phyloP scores from a whole-genome alignment of 2,888 invertebrate genomes.

The Philopedon plagiatum region DNA sequence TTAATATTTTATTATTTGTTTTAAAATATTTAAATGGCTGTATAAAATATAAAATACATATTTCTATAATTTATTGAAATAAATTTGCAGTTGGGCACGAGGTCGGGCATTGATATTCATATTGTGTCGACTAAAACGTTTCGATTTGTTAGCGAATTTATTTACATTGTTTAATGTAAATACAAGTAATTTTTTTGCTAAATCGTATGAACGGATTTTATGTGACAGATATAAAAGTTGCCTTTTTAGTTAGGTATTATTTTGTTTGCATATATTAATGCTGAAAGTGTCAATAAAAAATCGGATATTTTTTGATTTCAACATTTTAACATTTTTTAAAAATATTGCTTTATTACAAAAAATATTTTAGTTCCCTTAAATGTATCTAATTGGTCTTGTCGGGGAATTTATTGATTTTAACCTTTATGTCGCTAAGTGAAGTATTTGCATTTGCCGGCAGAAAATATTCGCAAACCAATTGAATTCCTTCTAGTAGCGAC shows the following conservation, averaged over 20 bases:
- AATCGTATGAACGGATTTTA: conserved; percentile 1
- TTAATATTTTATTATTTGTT: conserved; percentile 9
- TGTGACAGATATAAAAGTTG: neutral
- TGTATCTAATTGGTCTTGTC: conserved; percentile 16
- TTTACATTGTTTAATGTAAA: conserved; percentile 18
- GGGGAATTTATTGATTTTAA: conserved; percentile 49
- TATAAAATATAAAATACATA: conserved; percentile 24
- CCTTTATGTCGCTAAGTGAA: conserved; percentile 44
- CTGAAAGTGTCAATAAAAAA: neutral
- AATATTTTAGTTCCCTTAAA: neutral
- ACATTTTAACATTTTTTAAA: too few species aligned
- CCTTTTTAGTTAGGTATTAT: neutral
- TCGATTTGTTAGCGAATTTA: conserved; percentile 28
- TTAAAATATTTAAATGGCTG: conserved; percentile 11
- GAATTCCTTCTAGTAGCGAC: conserved; percentile 46
- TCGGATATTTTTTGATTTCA: too few species aligned
- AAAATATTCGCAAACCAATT: conserved; percentile 53
- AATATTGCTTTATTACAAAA: too few species aligned
- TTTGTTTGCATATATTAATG: neutral
- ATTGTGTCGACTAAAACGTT: conserved; percentile 19
- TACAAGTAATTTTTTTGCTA: conserved; percentile 13
- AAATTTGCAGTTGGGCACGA: conserved; percentile 10
- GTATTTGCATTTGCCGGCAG: conserved; percentile 47
- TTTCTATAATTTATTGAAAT: conserved; percentile 19
- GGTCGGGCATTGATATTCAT: conserved; percentile 20